Percentiles rank a stretch among this genome's conserved stretches.
Evolutionary conservation across 2,797 vertebrate genomes (phyloP).

Genomic region (Ctenopoma multispine): DNA sequence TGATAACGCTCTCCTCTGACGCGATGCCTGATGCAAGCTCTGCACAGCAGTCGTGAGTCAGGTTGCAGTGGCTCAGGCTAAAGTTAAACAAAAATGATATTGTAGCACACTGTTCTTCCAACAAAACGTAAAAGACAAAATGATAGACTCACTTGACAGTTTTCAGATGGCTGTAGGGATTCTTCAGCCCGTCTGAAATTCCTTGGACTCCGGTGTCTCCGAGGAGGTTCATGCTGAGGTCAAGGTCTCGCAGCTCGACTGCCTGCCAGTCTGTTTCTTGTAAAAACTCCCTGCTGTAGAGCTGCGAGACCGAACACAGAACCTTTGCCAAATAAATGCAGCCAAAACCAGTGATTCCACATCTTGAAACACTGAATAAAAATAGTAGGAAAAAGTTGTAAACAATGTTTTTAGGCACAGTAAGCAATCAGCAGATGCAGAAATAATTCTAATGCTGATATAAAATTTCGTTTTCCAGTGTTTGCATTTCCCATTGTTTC

Average conservation of each 20-base stretch:
- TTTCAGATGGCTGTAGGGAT: conserved; percentile 39
- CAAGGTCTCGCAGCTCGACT: conserved; percentile 32
- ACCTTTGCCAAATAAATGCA: conserved; percentile 21
- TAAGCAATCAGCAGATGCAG: neutral
- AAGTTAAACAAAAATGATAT: neutral
- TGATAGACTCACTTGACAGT: conserved; percentile 45
- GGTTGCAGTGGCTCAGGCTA: conserved; percentile 57
- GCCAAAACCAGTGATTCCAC: conserved; percentile 41
- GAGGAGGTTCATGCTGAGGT: conserved; percentile 65
- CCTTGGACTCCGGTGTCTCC: conserved; percentile 37
- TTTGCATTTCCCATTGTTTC: neutral
- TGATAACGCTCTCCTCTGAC: conserved; percentile 3
- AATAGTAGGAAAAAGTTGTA: neutral
- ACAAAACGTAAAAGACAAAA: neutral
- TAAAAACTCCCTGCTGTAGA: neutral
- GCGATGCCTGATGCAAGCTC: conserved; percentile 31
- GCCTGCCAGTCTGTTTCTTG: conserved; percentile 18
- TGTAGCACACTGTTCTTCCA: neutral
- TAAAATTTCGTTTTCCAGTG: neutral
- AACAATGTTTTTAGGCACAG: neutral
- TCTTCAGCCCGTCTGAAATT: conserved; percentile 30
- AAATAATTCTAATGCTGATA: neutral
- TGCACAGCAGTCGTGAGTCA: conserved; percentile 46
- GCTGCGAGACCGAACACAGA: conserved; percentile 42
- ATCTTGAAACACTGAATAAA: conserved; percentile 53